Evolutionary conservation across 2,888 invertebrate genomes (phyloP).

Genomic region (Saturnia japonica): DNA sequence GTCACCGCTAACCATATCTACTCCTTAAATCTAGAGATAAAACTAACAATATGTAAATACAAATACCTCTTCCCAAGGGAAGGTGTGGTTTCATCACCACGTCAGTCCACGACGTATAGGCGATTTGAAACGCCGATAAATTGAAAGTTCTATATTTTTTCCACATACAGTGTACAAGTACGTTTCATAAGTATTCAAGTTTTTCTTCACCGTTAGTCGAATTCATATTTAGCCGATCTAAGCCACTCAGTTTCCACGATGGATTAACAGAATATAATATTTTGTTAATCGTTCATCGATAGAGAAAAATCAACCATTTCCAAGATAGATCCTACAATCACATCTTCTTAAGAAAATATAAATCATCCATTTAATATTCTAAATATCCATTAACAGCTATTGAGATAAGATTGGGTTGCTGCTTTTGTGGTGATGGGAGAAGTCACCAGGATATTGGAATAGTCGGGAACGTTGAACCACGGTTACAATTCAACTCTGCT

Average conservation of each 20-base stretch:
- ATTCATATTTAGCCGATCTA: too few species aligned
- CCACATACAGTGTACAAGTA: too few species aligned
- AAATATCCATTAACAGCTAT: background rate
- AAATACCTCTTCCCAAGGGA: too few species aligned
- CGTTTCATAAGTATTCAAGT: too few species aligned
- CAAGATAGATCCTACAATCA: background rate
- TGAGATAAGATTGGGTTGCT: background rate
- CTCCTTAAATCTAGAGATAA: background rate
- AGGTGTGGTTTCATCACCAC: too few species aligned
- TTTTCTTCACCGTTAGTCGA: too few species aligned
- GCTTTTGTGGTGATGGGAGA: conserved; percentile 2
- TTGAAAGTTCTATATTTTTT: too few species aligned
- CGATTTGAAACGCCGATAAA: too few species aligned
- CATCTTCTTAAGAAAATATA: background rate
- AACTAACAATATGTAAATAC: background rate
- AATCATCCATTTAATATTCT: background rate
- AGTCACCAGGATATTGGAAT: conserved; percentile 9
- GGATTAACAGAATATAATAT: too few species aligned
- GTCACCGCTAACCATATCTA: background rate
- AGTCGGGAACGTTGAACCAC: conserved; percentile 43
- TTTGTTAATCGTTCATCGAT: background rate
- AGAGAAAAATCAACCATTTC: background rate
- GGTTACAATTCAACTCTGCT: conserved; percentile 64
- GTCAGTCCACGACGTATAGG: too few species aligned
- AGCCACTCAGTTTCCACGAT: too few species aligned